Evolutionary conservation across 2,888 invertebrate species (phyloP), one percentile per base, ranked within the genome.

Genomic region (Drosophila subsilvestris): DNA sequence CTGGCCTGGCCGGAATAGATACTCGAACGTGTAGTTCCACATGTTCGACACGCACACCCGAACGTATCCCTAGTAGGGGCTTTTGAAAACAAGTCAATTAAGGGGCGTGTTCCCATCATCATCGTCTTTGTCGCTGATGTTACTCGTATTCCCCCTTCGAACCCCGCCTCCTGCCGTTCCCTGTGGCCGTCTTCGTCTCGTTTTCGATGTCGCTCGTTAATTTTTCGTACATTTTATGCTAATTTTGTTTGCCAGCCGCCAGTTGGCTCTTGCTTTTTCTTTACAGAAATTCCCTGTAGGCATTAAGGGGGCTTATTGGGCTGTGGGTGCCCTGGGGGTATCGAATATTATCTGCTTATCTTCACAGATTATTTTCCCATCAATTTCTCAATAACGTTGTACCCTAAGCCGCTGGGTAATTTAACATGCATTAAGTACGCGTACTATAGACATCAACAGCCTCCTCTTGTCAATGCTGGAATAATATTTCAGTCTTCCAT

Each of bases 161-260:
- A 12, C 12, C 32, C 32, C 14, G 32, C 32, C 12, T 5, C 12
- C 14, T 37, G 37, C 37, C 2, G 37, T 1, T 37, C 59, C 54
- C 55, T 25, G 47, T 60, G 47, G 47, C 47, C 60, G 18, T 61
- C 20, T 49, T 53, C 42, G 56, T 48, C 74, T 51, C 66, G 51
- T 78, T 76, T 56, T 75, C 72, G 66, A 68, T 60, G 86, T 68
- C 49, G 75, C 80, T 88, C 80, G 79, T 84, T 86, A 80, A 88
- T 79, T 75, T 86, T 85, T 75, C 73, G 63, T 75, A 72, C 72
- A 77, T 74, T 76, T 84, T 84, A 86, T 86, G 85, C 81, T 84
- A 84, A 84, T 88, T 88, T 84, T 59, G 55, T 86, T 81, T 85
- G 75, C 61, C 79, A 79, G 58, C 63, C 65, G 37, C 56, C 72